A percentile compares a stretch with the other conserved stretches of the same genome.
These are phyloP conservation scores for Pleuronectes platessa DNA, from an alignment of 2,113 vertebrate genomes.

Conservation along the genomic window DNA sequence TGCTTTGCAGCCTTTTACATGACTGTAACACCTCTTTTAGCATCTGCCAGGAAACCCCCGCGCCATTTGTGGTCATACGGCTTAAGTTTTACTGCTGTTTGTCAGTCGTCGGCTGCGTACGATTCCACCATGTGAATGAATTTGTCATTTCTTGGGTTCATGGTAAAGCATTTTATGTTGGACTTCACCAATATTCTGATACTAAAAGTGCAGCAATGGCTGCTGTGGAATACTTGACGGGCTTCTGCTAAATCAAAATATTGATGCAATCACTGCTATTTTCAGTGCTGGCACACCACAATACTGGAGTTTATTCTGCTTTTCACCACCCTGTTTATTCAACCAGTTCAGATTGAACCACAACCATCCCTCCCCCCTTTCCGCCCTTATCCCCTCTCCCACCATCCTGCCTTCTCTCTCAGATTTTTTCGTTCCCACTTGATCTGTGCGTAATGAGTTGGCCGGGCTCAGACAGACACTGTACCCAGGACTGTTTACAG, in stretches of 20 bases:
- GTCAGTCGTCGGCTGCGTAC: slow-evolving; percentile 64
- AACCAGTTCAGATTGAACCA: slow-evolving; percentile 71
- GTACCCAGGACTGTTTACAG: slow-evolving; percentile 66
- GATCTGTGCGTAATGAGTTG: slow-evolving; percentile 72
- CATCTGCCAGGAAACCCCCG: slow-evolving; percentile 73
- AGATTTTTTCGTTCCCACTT: slow-evolving; percentile 63
- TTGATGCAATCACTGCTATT: slow-evolving; percentile 75
- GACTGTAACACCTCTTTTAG: slow-evolving; percentile 76
- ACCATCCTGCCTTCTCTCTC: slow-evolving; percentile 41
- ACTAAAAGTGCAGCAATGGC: slow-evolving; percentile 39
- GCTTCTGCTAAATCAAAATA: slow-evolving; percentile 66
- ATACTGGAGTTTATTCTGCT: slow-evolving; percentile 77
- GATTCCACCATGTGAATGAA: slow-evolving; percentile 62
- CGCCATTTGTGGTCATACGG: slow-evolving; percentile 65
- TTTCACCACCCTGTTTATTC: slow-evolving; percentile 75
- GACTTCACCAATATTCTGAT: slow-evolving; percentile 30
- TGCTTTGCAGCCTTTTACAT: slow-evolving; percentile 72
- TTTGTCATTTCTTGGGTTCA: slow-evolving; percentile 44
- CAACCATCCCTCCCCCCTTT: slow-evolving; percentile 41
- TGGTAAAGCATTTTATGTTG: slow-evolving; percentile 36
- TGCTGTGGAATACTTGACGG: slow-evolving; percentile 34
- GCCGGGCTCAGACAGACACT: slow-evolving; percentile 48
- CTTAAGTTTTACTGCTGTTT: slow-evolving; percentile 72
- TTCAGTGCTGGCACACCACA: slow-evolving; percentile 73
- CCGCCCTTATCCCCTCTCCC: slow-evolving; percentile 43